A percentile compares a stretch with the other conserved stretches of the same genome.
Evolutionary conservation across 2,888 invertebrate genomes (phyloP).

Genomic region (Drosophila anceps): DNA sequence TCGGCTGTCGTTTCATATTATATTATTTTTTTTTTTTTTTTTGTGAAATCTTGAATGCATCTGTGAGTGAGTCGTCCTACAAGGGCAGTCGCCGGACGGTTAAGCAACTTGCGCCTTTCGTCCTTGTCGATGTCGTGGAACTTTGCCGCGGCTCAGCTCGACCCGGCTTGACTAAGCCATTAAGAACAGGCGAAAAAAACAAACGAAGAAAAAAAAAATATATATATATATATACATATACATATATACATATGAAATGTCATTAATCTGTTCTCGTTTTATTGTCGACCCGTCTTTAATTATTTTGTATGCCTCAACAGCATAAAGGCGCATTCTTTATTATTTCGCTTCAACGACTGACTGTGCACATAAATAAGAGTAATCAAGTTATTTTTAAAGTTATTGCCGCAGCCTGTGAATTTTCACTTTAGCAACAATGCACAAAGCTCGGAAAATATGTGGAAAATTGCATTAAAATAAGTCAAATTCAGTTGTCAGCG

Average conservation of each 20-base stretch:
- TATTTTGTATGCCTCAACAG: constrained; percentile 48
- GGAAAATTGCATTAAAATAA: constrained; percentile 18
- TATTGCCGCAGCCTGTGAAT: not conserved
- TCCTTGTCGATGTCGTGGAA: constrained; percentile 50
- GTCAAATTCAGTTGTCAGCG: not conserved
- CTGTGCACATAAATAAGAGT: constrained; percentile 29
- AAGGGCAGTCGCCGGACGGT: constrained; percentile 44
- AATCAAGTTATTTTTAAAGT: constrained; percentile 51
- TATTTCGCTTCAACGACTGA: constrained; percentile 8
- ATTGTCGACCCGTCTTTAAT: constrained; percentile 50
- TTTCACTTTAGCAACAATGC: constrained; percentile 6
- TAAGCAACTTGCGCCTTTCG: constrained; percentile 53
- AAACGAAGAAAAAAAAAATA: constrained; percentile 6
- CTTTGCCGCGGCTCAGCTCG: not conserved
- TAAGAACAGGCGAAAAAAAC: constrained; percentile 10
- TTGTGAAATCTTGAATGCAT: not conserved
- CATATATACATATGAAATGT: constrained; percentile 12
- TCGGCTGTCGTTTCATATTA: constrained; percentile 1
- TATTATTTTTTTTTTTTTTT: constrained; percentile 2
- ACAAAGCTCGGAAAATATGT: constrained; percentile 15
- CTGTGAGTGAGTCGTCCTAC: constrained; percentile 17
- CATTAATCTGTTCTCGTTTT: constrained; percentile 27
- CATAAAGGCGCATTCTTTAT: constrained; percentile 35
- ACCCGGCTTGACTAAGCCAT: constrained; percentile 26
- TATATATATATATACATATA: constrained; percentile 1